Conservation (phyloP, 2,797 vertebrate genomes). For the Heteromormyrus szaboi region DNA sequence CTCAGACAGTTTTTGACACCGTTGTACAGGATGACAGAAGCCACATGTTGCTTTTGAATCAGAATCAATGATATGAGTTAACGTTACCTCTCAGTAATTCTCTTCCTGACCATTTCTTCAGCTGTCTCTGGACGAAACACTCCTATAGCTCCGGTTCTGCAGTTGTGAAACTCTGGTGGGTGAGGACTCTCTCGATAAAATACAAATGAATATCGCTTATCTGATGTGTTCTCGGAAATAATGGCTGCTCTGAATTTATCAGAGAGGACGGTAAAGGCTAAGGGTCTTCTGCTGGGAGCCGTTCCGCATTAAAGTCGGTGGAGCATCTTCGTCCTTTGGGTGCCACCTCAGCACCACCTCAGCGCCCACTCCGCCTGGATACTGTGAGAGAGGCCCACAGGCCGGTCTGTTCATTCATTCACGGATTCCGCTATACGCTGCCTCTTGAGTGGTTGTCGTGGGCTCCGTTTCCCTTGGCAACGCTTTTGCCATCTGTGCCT, state of each 20-base stretch:
- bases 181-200: neutral
- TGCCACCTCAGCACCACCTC: neutral
- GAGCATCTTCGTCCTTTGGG: conserved; percentile 20
- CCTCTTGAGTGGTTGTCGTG: neutral
- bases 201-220: neutral
- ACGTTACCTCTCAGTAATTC: neutral
- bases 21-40: neutral
- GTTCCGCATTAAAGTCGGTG: neutral
- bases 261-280: neutral
- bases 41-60: neutral
- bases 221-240: neutral
- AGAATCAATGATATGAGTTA: neutral
- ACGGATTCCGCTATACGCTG: neutral
- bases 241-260: neutral
- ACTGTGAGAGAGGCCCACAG: neutral
- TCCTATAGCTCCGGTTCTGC: neutral
- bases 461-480: neutral
- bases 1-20: neutral
- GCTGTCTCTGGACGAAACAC: neutral
- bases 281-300: neutral
- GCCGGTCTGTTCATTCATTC: neutral
- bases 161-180: neutral
- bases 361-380: conserved; percentile 26
- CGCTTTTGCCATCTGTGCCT: neutral
- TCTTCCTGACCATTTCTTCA: neutral